Base-by-base conservation (phyloP, 1,140 invertebrate species). In the Bombus pascuorum region DNA sequence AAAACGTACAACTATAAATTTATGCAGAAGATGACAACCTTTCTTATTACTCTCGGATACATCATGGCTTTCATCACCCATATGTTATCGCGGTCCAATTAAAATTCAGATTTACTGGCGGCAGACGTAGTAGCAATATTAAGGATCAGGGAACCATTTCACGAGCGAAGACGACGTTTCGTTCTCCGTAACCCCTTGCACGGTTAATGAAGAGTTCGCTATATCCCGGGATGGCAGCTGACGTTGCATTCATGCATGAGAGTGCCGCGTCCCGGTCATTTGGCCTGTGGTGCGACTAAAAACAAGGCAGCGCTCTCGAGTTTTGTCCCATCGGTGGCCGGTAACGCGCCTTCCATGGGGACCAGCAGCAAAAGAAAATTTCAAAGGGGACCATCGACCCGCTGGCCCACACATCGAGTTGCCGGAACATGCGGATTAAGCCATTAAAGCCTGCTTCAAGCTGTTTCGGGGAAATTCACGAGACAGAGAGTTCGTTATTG, bases 181-280 rank as follows among this genome's bases (percentile, higher is more conserved):
- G 65, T 83, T 85, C 73, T 53, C 65, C 59, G 88, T 87, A 89
- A 89, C 79, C 82, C 85, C 76, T 72, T 66, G 73, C 73, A 77
- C 82, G 90, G 90, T 93, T 93, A 94, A 94, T 93, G 89, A 94
- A 93, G 92, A 93, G 91, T 92, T 93, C 85, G 87, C 83, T 78
- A 85, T 91, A 87, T 87, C 85, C 70, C 65, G 86, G 76, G 88
- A 92, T 92, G 89, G 91, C 92, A 92, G 91, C 90, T 93, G 92
- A 93, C 92, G 92, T 93, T 93, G 93, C 93, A 93, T 94, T 94
- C 93, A 93, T 93, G 93, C 91, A 93, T 93, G 91, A 93, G 92
- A 89, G 87, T 86, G 84, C 88, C 90, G 91, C 82, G 91, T 90
- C 86, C 88, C 80, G 90, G 87, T 92, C 92, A 91, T 93, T 90